A percentile compares a stretch with the other conserved stretches of the same genome.
Conservation (phyloP, 2,888 invertebrate species). For the Timema podura region DNA sequence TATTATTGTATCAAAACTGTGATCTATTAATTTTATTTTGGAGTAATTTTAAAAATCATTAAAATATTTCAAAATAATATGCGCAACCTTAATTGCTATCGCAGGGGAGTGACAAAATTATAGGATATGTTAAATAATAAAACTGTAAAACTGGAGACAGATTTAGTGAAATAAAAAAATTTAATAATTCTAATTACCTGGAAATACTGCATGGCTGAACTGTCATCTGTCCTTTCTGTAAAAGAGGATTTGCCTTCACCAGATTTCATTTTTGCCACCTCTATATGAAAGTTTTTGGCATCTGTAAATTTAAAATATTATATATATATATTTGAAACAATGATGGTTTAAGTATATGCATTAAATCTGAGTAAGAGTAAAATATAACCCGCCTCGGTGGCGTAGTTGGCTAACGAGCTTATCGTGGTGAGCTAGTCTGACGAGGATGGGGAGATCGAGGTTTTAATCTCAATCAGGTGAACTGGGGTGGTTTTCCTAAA, state of each 20-base stretch:
- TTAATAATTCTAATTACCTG: constrained; percentile 48
- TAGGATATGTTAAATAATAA: too few species aligned
- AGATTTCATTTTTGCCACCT: constrained; percentile 67
- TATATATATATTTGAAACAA: constrained; percentile 12
- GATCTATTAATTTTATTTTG: too few species aligned
- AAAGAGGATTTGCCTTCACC: constrained; percentile 79
- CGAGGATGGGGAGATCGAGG: too few species aligned
- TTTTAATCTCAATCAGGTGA: too few species aligned
- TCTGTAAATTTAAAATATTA: constrained; percentile 47
- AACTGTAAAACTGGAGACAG: not conserved
- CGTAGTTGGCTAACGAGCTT: too few species aligned
- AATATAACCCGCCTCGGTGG: too few species aligned
- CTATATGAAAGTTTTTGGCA: constrained; percentile 69
- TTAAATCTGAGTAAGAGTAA: not conserved
- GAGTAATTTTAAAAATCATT: too few species aligned
- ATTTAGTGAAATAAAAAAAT: not conserved
- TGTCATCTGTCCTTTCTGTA: constrained; percentile 93
- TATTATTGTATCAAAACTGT: too few species aligned
- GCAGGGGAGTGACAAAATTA: not conserved
- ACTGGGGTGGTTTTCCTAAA: too few species aligned
- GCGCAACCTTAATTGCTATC: not conserved
- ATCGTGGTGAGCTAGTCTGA: too few species aligned
- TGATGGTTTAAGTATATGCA: not conserved
- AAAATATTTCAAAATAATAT: too few species aligned
- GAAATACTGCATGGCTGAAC: constrained; percentile 98